A percentile compares a stretch with the other conserved stretches of the same genome.
Evolutionary conservation across 2,113 vertebrate species (phyloP).

Genomic region (Gasterosteus nipponicus): DNA sequence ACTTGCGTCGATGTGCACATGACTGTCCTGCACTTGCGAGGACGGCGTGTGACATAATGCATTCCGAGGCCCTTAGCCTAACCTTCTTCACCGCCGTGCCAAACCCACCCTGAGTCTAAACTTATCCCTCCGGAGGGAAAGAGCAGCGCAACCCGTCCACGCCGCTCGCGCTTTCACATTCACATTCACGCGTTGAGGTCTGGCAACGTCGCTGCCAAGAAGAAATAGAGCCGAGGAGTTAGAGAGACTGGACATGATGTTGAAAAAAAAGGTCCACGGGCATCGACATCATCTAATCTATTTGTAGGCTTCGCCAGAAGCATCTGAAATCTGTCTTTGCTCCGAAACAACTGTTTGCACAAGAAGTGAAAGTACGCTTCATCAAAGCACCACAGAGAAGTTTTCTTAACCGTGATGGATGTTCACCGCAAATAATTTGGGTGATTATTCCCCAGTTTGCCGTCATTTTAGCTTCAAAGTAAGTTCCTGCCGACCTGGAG

Average conservation of each 20-base stretch:
- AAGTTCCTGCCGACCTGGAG: constrained; percentile 42
- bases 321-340: background rate
- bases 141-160: background rate
- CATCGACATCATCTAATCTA: background rate
- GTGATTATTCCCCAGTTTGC: constrained; percentile 53
- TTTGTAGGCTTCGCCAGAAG: background rate
- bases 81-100: background rate
- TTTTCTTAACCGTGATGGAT: constrained; percentile 41
- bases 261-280: constrained; percentile 1
- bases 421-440: constrained; percentile 37
- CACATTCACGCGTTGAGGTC: background rate
- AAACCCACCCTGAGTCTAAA: constrained; percentile 33
- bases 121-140: constrained; percentile 10
- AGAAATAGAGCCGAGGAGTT: background rate
- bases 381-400: constrained; percentile 27
- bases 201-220: background rate
- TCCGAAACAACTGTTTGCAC: background rate
- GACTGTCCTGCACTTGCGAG: background rate
- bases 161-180: too few relatives aligned
- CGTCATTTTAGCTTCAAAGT: constrained; percentile 53
- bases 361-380: background rate
- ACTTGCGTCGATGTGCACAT: background rate
- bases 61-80: background rate
- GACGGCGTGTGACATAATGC: constrained; percentile 9
- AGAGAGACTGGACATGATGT: background rate